phyloP scores from a whole-genome alignment of 2,888 invertebrate species.

The Drymonia ruficornis region DNA sequence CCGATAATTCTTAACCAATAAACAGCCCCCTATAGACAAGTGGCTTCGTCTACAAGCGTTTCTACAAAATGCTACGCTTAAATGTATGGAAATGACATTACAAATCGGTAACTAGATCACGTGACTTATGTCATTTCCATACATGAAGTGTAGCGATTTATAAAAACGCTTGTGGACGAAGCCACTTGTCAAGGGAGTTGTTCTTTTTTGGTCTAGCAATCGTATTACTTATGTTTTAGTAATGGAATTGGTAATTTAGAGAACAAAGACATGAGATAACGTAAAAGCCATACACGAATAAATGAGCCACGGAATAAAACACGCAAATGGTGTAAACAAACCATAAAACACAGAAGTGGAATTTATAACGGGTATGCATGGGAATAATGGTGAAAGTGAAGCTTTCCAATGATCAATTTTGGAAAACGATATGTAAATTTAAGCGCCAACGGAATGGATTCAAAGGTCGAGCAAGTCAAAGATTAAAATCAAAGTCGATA shows the following conservation, averaged over 20 bases:
- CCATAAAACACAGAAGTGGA: conserved; percentile 6
- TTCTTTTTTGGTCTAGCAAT: too few relatives aligned
- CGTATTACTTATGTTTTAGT: neutral
- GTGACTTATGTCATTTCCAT: too few relatives aligned
- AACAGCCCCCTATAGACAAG: too few relatives aligned
- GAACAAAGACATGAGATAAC: neutral
- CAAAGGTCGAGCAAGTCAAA: neutral
- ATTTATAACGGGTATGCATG: conserved; percentile 4
- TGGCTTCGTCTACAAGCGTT: too few relatives aligned
- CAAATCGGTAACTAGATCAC: too few relatives aligned
- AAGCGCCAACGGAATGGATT: neutral
- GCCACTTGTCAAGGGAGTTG: too few relatives aligned
- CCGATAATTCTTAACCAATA: too few relatives aligned
- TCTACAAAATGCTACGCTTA: too few relatives aligned
- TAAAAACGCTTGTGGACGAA: too few relatives aligned
- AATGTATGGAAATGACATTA: too few relatives aligned
- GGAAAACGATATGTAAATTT: conserved; percentile 5
- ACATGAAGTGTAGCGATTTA: too few relatives aligned
- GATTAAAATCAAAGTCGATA: neutral
- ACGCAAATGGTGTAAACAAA: conserved; percentile 4
- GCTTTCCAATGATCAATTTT: conserved; percentile 5
- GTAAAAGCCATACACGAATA: neutral
- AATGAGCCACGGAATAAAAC: neutral
- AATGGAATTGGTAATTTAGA: neutral
- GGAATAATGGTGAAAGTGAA: conserved; percentile 1